Conservation (phyloP, 2,113 vertebrate species). For the Crotophaga sulcirostris region DNA sequence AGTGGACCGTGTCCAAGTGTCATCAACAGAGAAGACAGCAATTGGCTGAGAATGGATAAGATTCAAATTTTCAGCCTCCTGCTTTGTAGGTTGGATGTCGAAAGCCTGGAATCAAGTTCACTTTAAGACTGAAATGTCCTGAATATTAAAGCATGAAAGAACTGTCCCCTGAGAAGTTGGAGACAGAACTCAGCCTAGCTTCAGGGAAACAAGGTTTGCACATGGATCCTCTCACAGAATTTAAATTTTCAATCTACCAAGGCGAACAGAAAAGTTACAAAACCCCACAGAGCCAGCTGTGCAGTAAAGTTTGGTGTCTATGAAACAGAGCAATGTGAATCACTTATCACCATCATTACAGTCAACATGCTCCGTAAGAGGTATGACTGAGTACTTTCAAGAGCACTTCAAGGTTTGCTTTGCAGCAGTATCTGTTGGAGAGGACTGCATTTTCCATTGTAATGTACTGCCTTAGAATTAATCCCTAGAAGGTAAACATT, state of each 20-base stretch:
- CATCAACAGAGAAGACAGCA: background rate
- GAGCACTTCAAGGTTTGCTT: conserved; percentile 51
- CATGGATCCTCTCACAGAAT: background rate
- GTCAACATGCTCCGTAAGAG: background rate
- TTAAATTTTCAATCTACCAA: background rate
- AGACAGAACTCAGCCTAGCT: background rate
- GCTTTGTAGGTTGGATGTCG: background rate
- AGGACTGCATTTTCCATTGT: background rate
- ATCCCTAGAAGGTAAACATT: background rate
- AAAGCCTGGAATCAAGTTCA: background rate
- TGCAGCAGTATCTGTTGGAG: conserved; percentile 22
- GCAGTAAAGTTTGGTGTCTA: background rate
- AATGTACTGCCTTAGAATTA: background rate
- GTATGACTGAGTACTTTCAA: conserved; percentile 15
- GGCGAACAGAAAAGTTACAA: background rate
- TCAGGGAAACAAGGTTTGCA: background rate
- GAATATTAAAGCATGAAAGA: background rate
- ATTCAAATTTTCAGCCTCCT: background rate
- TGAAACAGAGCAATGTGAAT: background rate
- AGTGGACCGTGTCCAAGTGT: background rate
- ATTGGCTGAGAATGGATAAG: background rate
- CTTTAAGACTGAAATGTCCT: background rate
- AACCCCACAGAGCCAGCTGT: background rate
- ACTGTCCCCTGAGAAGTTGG: background rate
- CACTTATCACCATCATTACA: background rate